Base-by-base conservation (phyloP, 1,140 invertebrate genomes). In the Cyphomyrmex costatus region DNA sequence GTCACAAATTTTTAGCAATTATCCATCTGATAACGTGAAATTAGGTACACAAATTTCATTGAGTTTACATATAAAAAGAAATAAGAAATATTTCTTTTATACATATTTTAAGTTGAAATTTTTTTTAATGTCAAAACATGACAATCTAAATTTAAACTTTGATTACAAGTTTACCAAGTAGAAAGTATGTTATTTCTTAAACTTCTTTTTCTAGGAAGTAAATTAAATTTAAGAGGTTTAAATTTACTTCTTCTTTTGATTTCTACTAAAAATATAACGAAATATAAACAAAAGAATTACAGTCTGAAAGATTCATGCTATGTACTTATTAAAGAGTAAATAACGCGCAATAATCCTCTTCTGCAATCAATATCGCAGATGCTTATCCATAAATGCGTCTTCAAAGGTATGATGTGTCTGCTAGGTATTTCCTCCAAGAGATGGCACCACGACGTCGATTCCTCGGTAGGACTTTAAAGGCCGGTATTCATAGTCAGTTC, bases 381-480 rank as follows among this genome's bases (percentile, higher is more conserved):
- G 8, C 12, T 63, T 65, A 60, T 53, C 78, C 7, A 5, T 10
- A 42, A 53, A n/a, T 56, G 10, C 58, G 10, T 24, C 63, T 56
- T 80, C 51, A n/a, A 63, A 80, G 49, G 12, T 30, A 70, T 19
- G 16, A 24, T 24, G 10, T 27, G 16, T 70, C 65, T 80, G 49
- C 5, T 56, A 80, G 6, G 21, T 70, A 27, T 19, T 24, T 53
- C 63, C 56, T 36, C 78, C 79, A 70, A 85, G 74, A 90, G 89
- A 89, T 90, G 89, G 89, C 89, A 89, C 89, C 86, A 89, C 88
- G n/a, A 33, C 61, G 58, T 33, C 14, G 14, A 4, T 24, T 68
- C 4, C 4, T 60, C 80, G 19, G 3, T n/a, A 66, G n/a, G 16
- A 53, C 3, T 27, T 21, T 6, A n/a, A n/a, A n/a, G n/a, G n/a